Conservation (phyloP, 2,113 vertebrate species). For the Lagopus muta region DNA sequence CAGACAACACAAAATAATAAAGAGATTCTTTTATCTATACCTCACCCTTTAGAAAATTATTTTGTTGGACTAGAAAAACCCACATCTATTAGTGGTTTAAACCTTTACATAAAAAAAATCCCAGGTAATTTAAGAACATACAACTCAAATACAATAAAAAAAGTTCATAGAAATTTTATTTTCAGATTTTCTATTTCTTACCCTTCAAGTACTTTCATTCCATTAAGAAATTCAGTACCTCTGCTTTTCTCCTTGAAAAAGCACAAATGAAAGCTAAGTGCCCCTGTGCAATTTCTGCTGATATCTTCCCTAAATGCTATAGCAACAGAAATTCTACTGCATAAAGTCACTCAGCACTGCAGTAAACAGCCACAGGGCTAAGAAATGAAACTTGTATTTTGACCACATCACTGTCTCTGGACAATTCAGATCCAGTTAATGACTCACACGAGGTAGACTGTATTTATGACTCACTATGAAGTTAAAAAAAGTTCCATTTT, state of each 20-base stretch:
- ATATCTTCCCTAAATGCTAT: background rate
- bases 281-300: background rate
- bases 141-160: background rate
- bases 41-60: background rate
- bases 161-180: background rate
- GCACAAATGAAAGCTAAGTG: background rate
- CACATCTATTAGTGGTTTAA: background rate
- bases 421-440: background rate
- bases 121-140: background rate
- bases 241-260: background rate
- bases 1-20: background rate
- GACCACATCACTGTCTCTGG: background rate
- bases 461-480: background rate
- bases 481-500: background rate
- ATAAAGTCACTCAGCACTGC: background rate
- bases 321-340: background rate
- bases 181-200: background rate
- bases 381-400: background rate
- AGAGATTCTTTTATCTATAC: background rate
- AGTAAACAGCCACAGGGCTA: background rate
- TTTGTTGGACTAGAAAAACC: accelerated
- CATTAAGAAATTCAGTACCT: background rate
- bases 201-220: background rate
- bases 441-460: background rate
- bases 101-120: background rate